Conservation (phyloP, 2,113 vertebrate species). For the Rhabdomys dilectus region DNA sequence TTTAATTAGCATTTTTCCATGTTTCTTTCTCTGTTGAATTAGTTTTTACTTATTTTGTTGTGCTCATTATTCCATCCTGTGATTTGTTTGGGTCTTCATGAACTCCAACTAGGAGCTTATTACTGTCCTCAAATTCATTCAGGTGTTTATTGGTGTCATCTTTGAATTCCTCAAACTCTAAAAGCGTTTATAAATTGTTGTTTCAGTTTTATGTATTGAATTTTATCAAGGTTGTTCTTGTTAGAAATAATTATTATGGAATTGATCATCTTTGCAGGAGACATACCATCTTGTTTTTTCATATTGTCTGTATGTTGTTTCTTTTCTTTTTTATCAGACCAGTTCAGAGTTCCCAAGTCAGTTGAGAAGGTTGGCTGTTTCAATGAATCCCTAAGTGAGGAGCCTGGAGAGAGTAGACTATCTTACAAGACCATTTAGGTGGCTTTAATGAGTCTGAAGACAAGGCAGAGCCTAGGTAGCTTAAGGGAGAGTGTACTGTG, state of each 20-base stretch:
- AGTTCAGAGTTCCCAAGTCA: background rate
- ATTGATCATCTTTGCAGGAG: too few species aligned
- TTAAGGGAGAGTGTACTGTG: background rate
- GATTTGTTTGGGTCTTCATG: background rate
- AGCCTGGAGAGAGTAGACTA: background rate
- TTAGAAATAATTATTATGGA: too few species aligned
- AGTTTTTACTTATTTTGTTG: background rate
- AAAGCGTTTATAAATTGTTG: background rate
- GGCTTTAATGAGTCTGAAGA: background rate
- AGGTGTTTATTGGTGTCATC: background rate
- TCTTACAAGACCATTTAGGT: background rate
- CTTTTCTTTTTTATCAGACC: background rate
- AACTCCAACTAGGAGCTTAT: background rate
- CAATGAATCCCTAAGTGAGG: background rate
- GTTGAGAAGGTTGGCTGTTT: background rate
- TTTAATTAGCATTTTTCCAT: background rate
- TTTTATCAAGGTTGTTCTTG: background rate
- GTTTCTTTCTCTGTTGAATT: background rate
- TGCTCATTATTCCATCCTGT: background rate
- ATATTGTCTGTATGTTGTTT: background rate
- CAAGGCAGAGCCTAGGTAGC: background rate
- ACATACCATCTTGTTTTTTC: too few species aligned
- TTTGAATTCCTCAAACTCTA: background rate
- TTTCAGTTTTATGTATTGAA: background rate
- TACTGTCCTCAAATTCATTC: background rate